Evolutionary conservation across 1,140 invertebrate species (phyloP).

Genomic region (Rhopalosiphum maidis): DNA sequence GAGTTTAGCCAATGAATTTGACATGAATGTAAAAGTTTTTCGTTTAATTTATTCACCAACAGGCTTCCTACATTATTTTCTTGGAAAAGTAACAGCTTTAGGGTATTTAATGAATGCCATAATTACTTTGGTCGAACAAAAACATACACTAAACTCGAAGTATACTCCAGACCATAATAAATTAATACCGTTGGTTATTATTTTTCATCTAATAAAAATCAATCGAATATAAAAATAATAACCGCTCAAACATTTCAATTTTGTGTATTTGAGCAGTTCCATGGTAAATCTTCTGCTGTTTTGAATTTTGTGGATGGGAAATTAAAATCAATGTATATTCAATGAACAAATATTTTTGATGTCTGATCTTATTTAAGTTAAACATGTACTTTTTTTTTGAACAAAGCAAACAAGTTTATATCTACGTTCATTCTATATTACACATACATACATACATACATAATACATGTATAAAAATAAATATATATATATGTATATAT

Average conservation of each 20-base stretch:
- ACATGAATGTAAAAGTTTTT: constrained; percentile 11
- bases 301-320: not conserved
- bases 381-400: no score
- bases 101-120: constrained; percentile 1
- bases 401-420: no score
- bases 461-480: no score
- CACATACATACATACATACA: no score
- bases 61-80: not conserved
- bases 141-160: not conserved
- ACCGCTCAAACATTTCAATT: not conserved
- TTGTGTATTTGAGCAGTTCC: not conserved
- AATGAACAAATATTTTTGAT: not conserved
- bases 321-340: not conserved
- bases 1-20: not conserved
- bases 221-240: not conserved
- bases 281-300: not conserved
- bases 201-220: not conserved
- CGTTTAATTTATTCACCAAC: constrained; percentile 6
- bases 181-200: not conserved
- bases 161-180: not conserved
- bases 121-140: not conserved
- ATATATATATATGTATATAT: not conserved
- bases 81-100: not conserved
- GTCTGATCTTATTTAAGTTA: not conserved
- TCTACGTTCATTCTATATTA: no score